A percentile compares a stretch with the other conserved stretches of the same genome.
phyloP scores from a whole-genome alignment of 2,113 vertebrate genomes.

The Sarotherodon lohbergeri region DNA sequence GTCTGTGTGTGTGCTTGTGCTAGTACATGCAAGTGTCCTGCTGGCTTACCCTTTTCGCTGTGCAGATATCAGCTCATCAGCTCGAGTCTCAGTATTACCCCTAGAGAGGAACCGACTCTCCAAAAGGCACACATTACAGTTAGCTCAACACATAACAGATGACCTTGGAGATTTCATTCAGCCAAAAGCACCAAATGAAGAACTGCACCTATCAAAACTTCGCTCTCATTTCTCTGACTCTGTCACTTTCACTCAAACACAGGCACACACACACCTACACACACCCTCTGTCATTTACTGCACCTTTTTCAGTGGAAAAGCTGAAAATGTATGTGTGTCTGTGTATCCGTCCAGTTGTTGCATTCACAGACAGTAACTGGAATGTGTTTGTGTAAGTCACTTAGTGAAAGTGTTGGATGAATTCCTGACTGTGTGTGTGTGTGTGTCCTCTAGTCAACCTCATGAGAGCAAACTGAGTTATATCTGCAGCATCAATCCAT shows the following conservation, averaged over 20 bases:
- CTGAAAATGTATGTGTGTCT: neutral
- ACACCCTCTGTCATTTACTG: slow-evolving; percentile 2
- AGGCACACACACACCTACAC: neutral
- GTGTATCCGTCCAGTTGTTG: neutral
- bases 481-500: slow-evolving; percentile 62
- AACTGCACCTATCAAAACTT: neutral
- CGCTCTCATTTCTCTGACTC: neutral
- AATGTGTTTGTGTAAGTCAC: neutral
- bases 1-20: neutral
- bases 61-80: slow-evolving; percentile 36
- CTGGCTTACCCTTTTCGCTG: slow-evolving; percentile 31
- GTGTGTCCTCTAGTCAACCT: slow-evolving; percentile 4
- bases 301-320: neutral
- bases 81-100: neutral
- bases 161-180: slow-evolving; percentile 50
- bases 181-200: slow-evolving; percentile 6
- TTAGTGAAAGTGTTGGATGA: neutral
- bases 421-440: neutral
- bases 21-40: neutral
- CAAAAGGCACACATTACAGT: slow-evolving; percentile 21
- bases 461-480: slow-evolving; percentile 48
- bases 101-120: neutral
- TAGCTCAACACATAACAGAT: slow-evolving; percentile 31
- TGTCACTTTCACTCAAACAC: neutral
- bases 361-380: neutral